Base-by-base conservation (phyloP, 1,140 invertebrate species). In the Nasonia vitripennis region DNA sequence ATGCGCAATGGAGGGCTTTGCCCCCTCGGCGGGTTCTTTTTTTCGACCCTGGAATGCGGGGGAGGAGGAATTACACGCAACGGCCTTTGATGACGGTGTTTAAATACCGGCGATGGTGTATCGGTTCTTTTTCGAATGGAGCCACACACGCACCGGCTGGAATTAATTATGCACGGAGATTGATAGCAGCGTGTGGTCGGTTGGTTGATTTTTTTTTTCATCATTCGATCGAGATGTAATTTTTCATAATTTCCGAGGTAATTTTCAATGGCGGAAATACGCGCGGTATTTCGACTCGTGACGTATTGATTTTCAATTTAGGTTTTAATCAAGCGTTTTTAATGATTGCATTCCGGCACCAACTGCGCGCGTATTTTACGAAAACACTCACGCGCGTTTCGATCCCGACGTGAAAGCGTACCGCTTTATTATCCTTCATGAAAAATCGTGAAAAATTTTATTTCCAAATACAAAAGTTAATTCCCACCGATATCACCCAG, bases 31-130 rank as follows among this genome's bases (percentile, higher is more conserved):
- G 27, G 1, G 45, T 6, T 34, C 17, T 51, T 77, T 77, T 77
- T 77, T n/a, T 51, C 45, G 6, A 41, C 7, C 9, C 10, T 6
- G 75, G 45, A 78, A 51, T 51, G 45, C 6, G 1, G 17, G 37
- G 5, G n/a, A 55, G n/a, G 4, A 51, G 37, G 45, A 78, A 51
- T 55, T 78, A 31, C 23, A 55, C 55, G 23, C 75, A 1, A 23
- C 45, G 20, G 45, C 45, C 75, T 78, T 51, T 78, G 75, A 78
- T 78, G n/a, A 51, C 79, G 48, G 10, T 41, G 37, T 75, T 45
- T 45, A 75, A 75, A 37, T 75, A 41, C 68, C 68, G 5, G 0
- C 27, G 27, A 71, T 71, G 17, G 14, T 70, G n/a, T 68, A 68
- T 68, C 17, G 67, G 23, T 7, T 62, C 1, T 17, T 62, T 62